Evolutionary conservation across 53 echinoderm and acorn worm genomes (phyloP).

Genomic region (Stichopus horrens): DNA sequence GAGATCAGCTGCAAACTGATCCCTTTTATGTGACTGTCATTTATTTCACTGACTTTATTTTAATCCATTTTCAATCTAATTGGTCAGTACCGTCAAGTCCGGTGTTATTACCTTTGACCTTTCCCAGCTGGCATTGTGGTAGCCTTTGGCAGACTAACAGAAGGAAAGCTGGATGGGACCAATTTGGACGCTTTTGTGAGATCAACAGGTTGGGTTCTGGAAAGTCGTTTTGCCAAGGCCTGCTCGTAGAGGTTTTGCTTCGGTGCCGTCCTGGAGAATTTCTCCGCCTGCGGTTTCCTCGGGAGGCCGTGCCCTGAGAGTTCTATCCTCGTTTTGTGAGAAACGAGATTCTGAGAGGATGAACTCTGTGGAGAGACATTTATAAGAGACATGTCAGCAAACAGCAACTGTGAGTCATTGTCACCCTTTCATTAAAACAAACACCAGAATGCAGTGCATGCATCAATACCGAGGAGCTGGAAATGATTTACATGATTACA

Average conservation of each 20-base stretch:
- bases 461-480: too few species aligned
- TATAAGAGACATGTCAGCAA: too few species aligned
- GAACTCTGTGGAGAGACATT: slow-evolving; percentile 43
- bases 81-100: not conserved
- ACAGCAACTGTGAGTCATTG: too few species aligned
- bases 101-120: not conserved
- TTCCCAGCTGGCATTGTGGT: not conserved
- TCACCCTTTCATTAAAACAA: too few species aligned
- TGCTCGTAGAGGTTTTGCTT: slow-evolving; percentile 10
- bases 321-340: slow-evolving; percentile 66
- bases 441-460: too few species aligned
- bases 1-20: too few species aligned
- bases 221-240: slow-evolving; percentile 3
- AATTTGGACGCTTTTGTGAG: slow-evolving; percentile 7
- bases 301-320: slow-evolving; percentile 52
- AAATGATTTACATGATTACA: too few species aligned
- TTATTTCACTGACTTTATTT: too few species aligned
- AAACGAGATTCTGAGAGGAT: slow-evolving; percentile 15
- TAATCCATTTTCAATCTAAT: not conserved
- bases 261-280: not conserved
- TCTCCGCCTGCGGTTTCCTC: not conserved
- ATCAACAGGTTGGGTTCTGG: slow-evolving; percentile 1
- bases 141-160: not conserved
- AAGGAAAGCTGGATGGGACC: not conserved
- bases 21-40: too few species aligned